A percentile compares a stretch with the other conserved stretches of the same genome.
phyloP scores from a whole-genome alignment of 2,797 vertebrate species.

The Poliocrania exsul region DNA sequence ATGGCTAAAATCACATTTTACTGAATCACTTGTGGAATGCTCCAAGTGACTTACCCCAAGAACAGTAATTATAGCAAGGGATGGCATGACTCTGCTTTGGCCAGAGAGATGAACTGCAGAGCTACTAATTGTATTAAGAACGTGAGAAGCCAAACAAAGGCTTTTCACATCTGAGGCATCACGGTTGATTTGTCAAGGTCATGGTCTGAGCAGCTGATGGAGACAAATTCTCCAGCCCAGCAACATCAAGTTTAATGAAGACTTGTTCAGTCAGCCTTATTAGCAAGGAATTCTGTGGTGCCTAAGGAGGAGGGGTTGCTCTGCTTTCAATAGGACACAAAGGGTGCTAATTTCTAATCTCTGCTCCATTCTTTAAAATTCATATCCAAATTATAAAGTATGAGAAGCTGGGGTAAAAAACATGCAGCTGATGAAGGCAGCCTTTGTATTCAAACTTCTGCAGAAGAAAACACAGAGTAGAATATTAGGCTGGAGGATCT shows the following conservation, averaged over 20 bases:
- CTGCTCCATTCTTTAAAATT: constrained; percentile 38
- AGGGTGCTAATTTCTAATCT: constrained; percentile 61
- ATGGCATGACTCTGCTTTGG: neutral
- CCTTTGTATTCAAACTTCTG: constrained; percentile 6
- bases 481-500: neutral
- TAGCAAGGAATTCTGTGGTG: constrained; percentile 27
- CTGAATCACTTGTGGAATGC: neutral
- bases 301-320: constrained; percentile 7
- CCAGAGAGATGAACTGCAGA: neutral
- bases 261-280: constrained; percentile 59
- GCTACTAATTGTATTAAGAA: constrained; percentile 50
- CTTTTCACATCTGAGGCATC: constrained; percentile 45
- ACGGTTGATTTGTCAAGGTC: constrained; percentile 45
- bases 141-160: constrained; percentile 49
- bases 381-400: constrained; percentile 20
- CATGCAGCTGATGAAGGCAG: neutral
- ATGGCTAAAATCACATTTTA: neutral
- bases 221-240: constrained; percentile 13
- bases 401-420: constrained; percentile 1
- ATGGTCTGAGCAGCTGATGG: neutral
- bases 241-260: constrained; percentile 63
- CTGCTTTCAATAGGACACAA: constrained; percentile 45
- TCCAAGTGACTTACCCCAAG: neutral
- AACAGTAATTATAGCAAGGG: neutral
- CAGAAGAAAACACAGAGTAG: neutral